Evolutionary conservation across 1,140 invertebrate species (phyloP).

Genomic region (Pomacea maculata): DNA sequence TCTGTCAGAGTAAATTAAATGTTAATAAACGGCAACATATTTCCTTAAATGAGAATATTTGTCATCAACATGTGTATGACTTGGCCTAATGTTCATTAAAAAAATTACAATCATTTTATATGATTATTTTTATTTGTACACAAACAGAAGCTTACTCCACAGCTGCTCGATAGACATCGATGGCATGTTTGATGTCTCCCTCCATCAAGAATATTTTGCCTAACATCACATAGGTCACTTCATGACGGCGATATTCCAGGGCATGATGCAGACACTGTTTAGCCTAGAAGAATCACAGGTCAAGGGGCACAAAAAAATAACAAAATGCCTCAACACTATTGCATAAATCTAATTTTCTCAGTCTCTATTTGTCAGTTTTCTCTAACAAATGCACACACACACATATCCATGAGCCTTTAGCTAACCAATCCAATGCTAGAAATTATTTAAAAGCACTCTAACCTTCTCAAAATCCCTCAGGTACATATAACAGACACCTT

Average conservation of each 20-base stretch:
- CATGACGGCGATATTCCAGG: conserved; percentile 77
- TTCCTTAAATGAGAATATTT: too few species aligned
- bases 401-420: too few species aligned
- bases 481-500: conserved; percentile 75
- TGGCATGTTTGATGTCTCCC: conserved; percentile 77
- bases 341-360: too few species aligned
- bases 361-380: too few species aligned
- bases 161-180: conserved; percentile 75
- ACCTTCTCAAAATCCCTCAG: conserved; percentile 62
- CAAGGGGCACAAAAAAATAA: neutral
- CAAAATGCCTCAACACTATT: too few species aligned
- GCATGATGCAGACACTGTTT: conserved; percentile 78
- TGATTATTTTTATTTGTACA: neutral
- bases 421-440: too few species aligned
- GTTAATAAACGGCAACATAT: too few species aligned
- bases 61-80: neutral
- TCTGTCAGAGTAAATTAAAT: too few species aligned
- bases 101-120: neutral
- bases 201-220: conserved; percentile 78
- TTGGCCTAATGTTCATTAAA: neutral
- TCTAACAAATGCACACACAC: too few species aligned
- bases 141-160: conserved; percentile 71
- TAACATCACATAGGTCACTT: conserved; percentile 77
- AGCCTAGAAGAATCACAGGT: conserved; percentile 68
- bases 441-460: conserved; percentile 3